Conservation (phyloP, 2,113 vertebrate species). For the Tetrao urogallus region DNA sequence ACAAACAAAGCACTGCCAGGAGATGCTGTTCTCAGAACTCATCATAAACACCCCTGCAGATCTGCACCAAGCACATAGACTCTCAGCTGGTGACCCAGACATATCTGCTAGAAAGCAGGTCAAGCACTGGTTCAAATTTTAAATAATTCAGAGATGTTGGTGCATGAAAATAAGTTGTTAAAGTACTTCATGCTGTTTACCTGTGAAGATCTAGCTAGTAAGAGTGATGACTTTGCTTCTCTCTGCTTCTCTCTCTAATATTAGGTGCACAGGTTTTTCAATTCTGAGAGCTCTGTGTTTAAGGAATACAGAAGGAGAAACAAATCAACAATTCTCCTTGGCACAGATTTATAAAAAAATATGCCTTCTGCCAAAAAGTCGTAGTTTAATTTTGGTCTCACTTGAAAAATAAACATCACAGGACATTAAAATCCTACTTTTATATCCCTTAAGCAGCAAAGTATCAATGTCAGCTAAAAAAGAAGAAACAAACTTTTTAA, state of each 20-base stretch:
- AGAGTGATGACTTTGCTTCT: neutral
- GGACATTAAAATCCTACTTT: neutral
- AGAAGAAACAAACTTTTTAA: neutral
- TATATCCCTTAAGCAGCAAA: neutral
- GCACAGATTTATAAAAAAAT: neutral
- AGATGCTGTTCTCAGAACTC: neutral
- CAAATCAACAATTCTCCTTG: neutral
- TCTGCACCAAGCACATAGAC: accelerated
- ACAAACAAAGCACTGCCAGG: neutral
- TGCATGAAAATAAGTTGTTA: neutral
- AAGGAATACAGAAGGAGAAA: neutral
- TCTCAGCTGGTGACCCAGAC: neutral
- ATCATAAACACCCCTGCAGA: neutral
- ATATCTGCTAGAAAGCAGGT: neutral
- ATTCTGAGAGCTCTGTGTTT: neutral
- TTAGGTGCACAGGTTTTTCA: neutral
- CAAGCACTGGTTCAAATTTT: neutral
- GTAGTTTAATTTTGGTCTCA: conserved; percentile 6
- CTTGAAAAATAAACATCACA: conserved; percentile 43
- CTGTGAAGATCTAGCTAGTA: neutral
- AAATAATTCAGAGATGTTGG: neutral
- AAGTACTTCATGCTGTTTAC: neutral
- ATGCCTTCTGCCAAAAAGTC: neutral
- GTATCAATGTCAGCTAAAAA: neutral
- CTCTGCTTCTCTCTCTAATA: neutral